A percentile compares a stretch with the other conserved stretches of the same genome.
phyloP scores from a whole-genome alignment of 2,888 invertebrate species.

The Harmothoe impar region DNA sequence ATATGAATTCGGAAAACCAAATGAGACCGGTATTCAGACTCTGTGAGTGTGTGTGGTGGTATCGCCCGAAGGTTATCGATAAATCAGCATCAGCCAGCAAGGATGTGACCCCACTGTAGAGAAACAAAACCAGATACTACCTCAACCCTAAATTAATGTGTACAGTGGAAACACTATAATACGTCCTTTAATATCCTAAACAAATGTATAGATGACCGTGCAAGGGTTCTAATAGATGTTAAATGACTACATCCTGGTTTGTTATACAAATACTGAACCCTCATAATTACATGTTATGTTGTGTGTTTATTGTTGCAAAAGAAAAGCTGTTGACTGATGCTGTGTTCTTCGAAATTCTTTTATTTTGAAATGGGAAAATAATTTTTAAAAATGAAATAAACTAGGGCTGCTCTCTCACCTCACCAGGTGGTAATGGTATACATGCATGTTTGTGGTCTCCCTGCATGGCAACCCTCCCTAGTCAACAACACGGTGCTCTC shows the following conservation, averaged over 20 bases:
- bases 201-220: neutral
- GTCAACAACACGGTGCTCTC: neutral
- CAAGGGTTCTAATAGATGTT: too few relatives aligned
- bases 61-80: neutral
- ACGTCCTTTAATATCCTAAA: neutral
- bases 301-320: neutral
- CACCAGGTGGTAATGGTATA: constrained; percentile 58
- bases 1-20: constrained; percentile 3
- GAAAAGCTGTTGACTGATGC: constrained; percentile 73
- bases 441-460: constrained; percentile 50
- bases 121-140: neutral
- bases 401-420: constrained; percentile 26
- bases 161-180: neutral
- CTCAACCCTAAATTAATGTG: neutral
- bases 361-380: neutral
- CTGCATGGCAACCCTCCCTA: constrained; percentile 41
- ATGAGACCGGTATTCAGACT: constrained; percentile 4
- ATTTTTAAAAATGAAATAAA: constrained; percentile 7
- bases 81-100: constrained; percentile 65
- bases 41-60: neutral
- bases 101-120: neutral
- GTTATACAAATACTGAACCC: too few relatives aligned
- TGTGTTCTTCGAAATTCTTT: constrained; percentile 53
- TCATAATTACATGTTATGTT: too few relatives aligned
- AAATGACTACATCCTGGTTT: too few relatives aligned